These are phyloP conservation scores for Apomyelois bistriatella DNA, from an alignment of 2,888 invertebrate species.

Conservation along the genomic window DNA sequence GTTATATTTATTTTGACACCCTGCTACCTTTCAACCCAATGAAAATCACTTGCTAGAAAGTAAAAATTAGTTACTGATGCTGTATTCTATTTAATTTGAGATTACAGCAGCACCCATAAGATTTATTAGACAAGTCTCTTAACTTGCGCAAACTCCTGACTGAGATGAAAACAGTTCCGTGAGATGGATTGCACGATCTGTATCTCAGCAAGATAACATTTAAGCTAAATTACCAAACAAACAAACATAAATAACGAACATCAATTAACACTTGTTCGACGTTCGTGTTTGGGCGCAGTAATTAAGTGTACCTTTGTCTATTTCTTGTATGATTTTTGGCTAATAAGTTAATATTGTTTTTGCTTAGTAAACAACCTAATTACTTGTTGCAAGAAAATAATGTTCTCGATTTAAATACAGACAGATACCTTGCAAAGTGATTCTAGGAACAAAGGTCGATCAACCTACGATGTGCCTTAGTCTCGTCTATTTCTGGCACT, in stretches of 20 bases:
- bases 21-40: too few species aligned
- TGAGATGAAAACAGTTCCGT: slow-evolving; percentile 3
- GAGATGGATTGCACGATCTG: slow-evolving; percentile 5
- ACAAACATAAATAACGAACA: neutral
- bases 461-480: too few species aligned
- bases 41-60: too few species aligned
- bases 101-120: neutral
- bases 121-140: slow-evolving; percentile 5
- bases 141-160: slow-evolving; percentile 10
- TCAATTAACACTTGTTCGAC: neutral
- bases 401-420: too few species aligned
- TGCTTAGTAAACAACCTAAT: too few species aligned
- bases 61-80: too few species aligned
- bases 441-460: too few species aligned
- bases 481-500: too few species aligned
- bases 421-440: too few species aligned
- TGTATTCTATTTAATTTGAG: neutral
- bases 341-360: neutral
- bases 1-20: too few species aligned
- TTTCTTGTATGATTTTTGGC: neutral
- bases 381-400: too few species aligned
- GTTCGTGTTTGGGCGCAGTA: neutral
- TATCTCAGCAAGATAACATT: neutral
- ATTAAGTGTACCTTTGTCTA: neutral
- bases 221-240: slow-evolving; percentile 2